Percentiles rank a stretch among this genome's conserved stretches.
Conservation (phyloP, 1,140 invertebrate species). For the Dendrolimus punctatus region DNA sequence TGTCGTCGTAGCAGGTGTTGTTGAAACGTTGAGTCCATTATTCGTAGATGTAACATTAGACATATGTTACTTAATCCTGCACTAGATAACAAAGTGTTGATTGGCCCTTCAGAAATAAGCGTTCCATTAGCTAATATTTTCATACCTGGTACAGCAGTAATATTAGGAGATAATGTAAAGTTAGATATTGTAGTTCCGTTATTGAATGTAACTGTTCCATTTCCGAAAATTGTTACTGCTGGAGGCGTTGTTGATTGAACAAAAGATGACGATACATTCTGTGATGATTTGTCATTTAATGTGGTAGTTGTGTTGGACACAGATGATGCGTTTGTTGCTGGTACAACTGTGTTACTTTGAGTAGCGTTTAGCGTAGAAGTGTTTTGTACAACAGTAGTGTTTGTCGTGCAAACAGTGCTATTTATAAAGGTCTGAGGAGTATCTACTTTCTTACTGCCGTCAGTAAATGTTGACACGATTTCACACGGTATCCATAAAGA, state of each 20-base stretch:
- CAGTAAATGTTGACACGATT: conserved; percentile 58
- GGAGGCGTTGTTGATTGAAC: conserved; percentile 3
- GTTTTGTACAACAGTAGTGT: conserved; percentile 14
- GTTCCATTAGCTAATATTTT: too few species aligned
- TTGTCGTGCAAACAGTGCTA: conserved; percentile 29
- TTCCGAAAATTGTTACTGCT: background rate
- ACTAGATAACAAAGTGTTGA: too few species aligned
- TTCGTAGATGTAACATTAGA: too few species aligned
- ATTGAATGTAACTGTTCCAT: too few species aligned
- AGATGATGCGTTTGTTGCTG: background rate
- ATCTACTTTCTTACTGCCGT: conserved; percentile 29
- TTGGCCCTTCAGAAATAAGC: too few species aligned
- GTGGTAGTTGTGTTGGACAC: background rate
- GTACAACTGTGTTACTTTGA: background rate
- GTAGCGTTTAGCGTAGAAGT: conserved; percentile 4
- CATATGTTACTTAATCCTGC: too few species aligned
- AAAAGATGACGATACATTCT: too few species aligned
- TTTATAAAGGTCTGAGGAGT: conserved; percentile 13
- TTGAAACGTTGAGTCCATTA: background rate
- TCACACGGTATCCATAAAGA: conserved; percentile 54
- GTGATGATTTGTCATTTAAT: too few species aligned
- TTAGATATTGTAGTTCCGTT: too few species aligned
- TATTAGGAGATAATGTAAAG: too few species aligned
- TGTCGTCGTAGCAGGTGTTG: background rate
- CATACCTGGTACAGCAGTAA: too few species aligned